Base-by-base conservation (phyloP, 2,797 vertebrate genomes). In the Sandelia bainsii region DNA sequence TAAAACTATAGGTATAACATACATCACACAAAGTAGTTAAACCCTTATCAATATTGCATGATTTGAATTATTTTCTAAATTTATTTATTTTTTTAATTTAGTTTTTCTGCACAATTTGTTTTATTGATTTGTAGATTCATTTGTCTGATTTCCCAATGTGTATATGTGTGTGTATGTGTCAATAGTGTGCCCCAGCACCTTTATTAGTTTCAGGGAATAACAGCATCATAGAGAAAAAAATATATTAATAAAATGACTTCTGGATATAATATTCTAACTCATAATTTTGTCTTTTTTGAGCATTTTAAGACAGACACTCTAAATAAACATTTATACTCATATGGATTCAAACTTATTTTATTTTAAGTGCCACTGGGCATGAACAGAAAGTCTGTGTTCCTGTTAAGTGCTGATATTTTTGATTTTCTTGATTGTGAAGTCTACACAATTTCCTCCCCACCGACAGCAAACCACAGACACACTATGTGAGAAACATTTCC, bases 401-500 rank as follows among this genome's bases (percentile, higher is more conserved):
- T 16, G 8, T n/a, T 29, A 27, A 6, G 16, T 40, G 27, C 22
- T 62, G n/a, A 68, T 61, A 48, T 37, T 25, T 22, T 3, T 0
- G 16, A 10, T 14, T 39, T 27, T 71, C 2, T 46, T 32, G 25
- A 42, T 16, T 10, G 4, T 42, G 12, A 44, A 34, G n/a, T 8
- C 2, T 12, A 25, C 8, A n/a, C 6, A 6, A 39, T 61, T 59
- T 69, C 54, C 50, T 65, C 44, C 3, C 2, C 3, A 25, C 10
- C 23, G 40, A 17, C 25, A 27, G 45, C 53, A 49, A 64, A 69
- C 12, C 17, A 51, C 52, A 27, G 10, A 37, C 16, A 64, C 61
- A 52, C 34, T 10, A 6, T 42, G 7, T 62, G 32, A 66, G 22
- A 44, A 7, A 27, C 34, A 11, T 46, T 70, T 63, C 52, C 48